Evolutionary conservation across 2,797 vertebrate genomes (phyloP).

Genomic region (Phataginus tricuspis): DNA sequence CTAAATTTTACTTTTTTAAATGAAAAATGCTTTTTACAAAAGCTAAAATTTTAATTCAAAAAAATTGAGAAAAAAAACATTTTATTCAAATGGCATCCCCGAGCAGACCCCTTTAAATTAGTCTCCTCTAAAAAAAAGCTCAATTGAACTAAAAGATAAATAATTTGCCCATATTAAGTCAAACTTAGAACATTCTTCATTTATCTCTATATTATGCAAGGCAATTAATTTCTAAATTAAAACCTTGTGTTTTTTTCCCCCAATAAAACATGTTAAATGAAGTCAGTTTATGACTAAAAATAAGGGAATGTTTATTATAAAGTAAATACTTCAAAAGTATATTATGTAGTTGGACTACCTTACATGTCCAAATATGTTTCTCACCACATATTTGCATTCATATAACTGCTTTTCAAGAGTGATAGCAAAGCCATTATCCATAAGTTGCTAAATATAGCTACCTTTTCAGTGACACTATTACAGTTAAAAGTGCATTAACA

Average conservation of each 20-base stretch:
- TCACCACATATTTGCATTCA: not conserved
- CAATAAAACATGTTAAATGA: conserved; percentile 31
- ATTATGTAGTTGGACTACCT: not conserved
- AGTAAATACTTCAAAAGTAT: not conserved
- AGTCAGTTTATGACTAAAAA: conserved; percentile 23
- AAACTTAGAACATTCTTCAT: conserved; percentile 44
- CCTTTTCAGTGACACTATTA: not conserved
- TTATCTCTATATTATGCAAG: not conserved
- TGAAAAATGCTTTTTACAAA: not conserved
- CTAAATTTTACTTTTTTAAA: not conserved
- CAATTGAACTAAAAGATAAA: conserved; percentile 49
- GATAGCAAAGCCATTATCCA: not conserved
- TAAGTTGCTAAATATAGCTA: conserved; percentile 22
- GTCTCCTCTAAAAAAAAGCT: not conserved
- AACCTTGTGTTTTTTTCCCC: not conserved
- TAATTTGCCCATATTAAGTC: conserved; percentile 2
- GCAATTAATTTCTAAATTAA: conserved; percentile 50
- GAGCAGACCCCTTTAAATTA: not conserved
- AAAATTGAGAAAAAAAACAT: not conserved
- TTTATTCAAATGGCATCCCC: not conserved
- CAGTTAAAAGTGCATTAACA: conserved; percentile 56
- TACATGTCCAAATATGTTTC: not conserved
- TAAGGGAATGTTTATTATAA: not conserved
- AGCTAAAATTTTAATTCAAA: not conserved
- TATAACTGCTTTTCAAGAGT: not conserved